phyloP scores from a whole-genome alignment of 2,888 invertebrate species.

The Eupelmus urozonus region DNA sequence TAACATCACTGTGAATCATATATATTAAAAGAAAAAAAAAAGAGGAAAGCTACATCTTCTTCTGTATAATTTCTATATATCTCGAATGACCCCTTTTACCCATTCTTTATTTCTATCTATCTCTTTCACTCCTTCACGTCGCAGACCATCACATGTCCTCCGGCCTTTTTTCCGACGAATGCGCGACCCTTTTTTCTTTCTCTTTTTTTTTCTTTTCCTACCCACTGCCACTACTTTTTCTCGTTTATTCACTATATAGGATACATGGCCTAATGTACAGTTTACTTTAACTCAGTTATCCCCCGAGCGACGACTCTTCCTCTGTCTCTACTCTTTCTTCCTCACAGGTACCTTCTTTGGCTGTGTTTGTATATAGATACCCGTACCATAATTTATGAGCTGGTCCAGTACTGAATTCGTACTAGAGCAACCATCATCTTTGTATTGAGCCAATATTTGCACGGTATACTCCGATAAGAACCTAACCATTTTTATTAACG shows the following conservation, averaged over 20 bases:
- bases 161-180: background rate
- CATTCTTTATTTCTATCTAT: background rate
- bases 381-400: too few species aligned
- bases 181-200: slow-evolving; percentile 21
- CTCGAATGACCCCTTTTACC: slow-evolving; percentile 42
- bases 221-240: slow-evolving; percentile 16
- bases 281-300: slow-evolving; percentile 40
- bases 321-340: slow-evolving; percentile 1
- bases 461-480: too few species aligned
- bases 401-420: too few species aligned
- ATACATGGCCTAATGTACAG: slow-evolving; percentile 42
- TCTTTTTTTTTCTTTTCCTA: slow-evolving; percentile 31
- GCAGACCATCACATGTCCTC: slow-evolving; percentile 1
- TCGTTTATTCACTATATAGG: background rate
- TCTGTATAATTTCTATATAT: slow-evolving; percentile 25
- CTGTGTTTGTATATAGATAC: too few species aligned
- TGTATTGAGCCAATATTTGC: too few species aligned
- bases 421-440: too few species aligned
- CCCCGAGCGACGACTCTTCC: slow-evolving; percentile 35
- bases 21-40: too few species aligned
- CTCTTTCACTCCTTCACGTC: slow-evolving; percentile 22
- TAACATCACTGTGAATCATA: background rate
- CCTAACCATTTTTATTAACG: too few species aligned
- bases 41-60: background rate
- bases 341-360: too few species aligned